Base-by-base conservation (phyloP, 2,797 vertebrate genomes). In the Centropyge bicolor region DNA sequence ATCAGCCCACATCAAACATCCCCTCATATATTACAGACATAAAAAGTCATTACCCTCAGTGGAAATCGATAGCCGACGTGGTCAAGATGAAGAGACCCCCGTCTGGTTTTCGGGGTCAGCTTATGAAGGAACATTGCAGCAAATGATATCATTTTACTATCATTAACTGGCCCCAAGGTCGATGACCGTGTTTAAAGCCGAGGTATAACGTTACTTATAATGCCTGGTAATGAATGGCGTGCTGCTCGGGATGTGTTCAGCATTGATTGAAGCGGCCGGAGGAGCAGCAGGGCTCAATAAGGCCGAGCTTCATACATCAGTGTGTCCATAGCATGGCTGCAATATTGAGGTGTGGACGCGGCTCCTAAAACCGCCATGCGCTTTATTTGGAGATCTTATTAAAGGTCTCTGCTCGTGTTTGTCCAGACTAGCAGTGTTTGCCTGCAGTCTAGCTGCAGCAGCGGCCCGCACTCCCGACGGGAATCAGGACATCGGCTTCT, bases 11-110 rank as follows among this genome's bases (percentile, higher is more conserved):
- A 90, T 92, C 91, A 91, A 91, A 92, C 90, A 89, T 83, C 87
- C 75, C 89, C 86, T 92, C 93, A 86, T 93, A 93, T 93, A 93
- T 93, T 92, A 93, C 90, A 84, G 74, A 90, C 91, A 93, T 92
- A 93, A 94, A 93, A 94, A 93, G 90, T 93, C 92, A 94, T 94
- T 93, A 93, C 85, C 90, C 90, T 91, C 91, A 89, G 90, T 82
- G 87, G 92, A 92, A 92, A 93, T 94, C 92, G 84, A 94, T 93
- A 92, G 86, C 87, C 78, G 80, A 80, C 91, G 73, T 82, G 90
- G 92, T 90, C 90, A 90, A 93, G 92, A 92, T 91, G 88, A 93
- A 94, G 91, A 91, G 92, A 92, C 88, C 91, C 91, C 83, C 82
- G 81, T 84, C 91, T 83, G 90, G 88, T 89, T 92, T 93, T 90